Evolutionary conservation across 2,113 vertebrate species (phyloP).

Genomic region (Oostethus manadensis): DNA sequence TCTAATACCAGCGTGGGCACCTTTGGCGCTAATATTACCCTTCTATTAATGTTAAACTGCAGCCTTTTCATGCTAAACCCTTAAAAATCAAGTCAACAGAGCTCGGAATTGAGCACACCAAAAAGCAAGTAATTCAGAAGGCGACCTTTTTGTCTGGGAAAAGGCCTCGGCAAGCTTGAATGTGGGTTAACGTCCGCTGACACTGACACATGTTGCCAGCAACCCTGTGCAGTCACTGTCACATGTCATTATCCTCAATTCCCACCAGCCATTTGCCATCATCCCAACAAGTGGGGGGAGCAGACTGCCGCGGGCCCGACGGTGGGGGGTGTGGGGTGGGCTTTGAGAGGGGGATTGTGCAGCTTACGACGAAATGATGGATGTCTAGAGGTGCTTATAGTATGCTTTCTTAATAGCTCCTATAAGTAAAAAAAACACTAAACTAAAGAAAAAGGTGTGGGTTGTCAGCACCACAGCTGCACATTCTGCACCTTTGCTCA

Average conservation of each 20-base stretch:
- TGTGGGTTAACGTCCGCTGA: slow-evolving; percentile 66
- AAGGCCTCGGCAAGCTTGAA: slow-evolving; percentile 43
- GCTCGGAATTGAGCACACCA: slow-evolving; percentile 32
- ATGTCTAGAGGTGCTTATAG: slow-evolving; percentile 44
- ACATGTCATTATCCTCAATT: slow-evolving; percentile 58
- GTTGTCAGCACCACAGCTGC: slow-evolving; percentile 51
- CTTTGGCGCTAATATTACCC: no score
- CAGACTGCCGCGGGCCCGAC: background rate
- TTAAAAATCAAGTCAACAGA: slow-evolving; percentile 11
- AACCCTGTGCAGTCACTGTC: slow-evolving; percentile 63
- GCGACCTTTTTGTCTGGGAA: slow-evolving; percentile 51
- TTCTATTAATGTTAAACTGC: no score
- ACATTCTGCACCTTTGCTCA: slow-evolving; percentile 59
- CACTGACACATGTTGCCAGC: slow-evolving; percentile 64
- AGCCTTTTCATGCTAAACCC: slow-evolving; percentile 16
- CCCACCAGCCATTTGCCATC: slow-evolving; percentile 65
- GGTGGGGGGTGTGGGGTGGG: no score
- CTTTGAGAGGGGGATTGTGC: background rate
- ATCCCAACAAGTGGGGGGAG: slow-evolving; percentile 44
- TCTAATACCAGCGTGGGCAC: no score
- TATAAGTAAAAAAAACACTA: slow-evolving; percentile 44
- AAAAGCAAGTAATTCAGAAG: slow-evolving; percentile 48
- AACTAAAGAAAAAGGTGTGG: slow-evolving; percentile 52
- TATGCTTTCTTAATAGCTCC: slow-evolving; percentile 50
- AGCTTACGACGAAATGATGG: slow-evolving; percentile 10